A percentile compares a stretch with the other conserved stretches of the same genome.
Conservation (phyloP, 2,113 vertebrate genomes). For the Phylloscopus trochilus region DNA sequence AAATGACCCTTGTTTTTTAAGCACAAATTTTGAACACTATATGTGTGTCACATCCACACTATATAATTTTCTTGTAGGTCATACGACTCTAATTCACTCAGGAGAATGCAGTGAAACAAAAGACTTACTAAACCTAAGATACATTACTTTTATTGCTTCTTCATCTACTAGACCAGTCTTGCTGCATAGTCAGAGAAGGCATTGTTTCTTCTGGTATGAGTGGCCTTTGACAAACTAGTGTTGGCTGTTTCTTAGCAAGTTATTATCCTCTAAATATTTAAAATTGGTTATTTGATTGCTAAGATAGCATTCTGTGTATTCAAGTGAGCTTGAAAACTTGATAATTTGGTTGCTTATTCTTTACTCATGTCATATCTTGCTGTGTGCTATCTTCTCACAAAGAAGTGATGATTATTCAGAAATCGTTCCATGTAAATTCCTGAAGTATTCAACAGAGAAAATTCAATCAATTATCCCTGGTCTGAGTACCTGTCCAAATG, state of each 20-base stretch:
- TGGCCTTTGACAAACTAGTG: background rate
- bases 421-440: background rate
- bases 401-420: background rate
- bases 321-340: background rate
- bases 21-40: background rate
- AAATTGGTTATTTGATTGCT: background rate
- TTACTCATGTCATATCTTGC: background rate
- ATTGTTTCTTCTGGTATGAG: background rate
- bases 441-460: background rate
- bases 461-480: background rate
- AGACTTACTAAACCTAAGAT: background rate
- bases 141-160: background rate
- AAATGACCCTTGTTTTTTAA: background rate
- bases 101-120: background rate
- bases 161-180: background rate
- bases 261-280: background rate
- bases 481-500: background rate
- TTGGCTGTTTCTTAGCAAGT: background rate
- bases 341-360: background rate
- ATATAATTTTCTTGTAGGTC: background rate
- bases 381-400: background rate
- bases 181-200: background rate
- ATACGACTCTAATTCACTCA: background rate
- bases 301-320: background rate
- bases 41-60: background rate